These are phyloP conservation scores for Podarcis muralis DNA, from an alignment of 2,113 vertebrate species.

Conservation along the genomic window DNA sequence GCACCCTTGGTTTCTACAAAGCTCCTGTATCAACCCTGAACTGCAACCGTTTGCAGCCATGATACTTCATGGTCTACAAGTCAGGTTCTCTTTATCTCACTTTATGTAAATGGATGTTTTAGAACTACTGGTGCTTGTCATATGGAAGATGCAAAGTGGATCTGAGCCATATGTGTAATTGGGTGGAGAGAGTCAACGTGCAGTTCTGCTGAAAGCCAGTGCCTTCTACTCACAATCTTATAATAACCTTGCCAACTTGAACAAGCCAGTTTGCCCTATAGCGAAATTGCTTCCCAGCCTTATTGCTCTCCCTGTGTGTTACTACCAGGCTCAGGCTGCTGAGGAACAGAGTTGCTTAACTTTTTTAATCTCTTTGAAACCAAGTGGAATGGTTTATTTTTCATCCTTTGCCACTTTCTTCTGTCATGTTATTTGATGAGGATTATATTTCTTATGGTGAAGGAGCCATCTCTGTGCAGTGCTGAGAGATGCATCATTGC, in stretches of 20 bases:
- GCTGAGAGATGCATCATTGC: slow-evolving; percentile 7
- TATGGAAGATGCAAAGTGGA: accelerated
- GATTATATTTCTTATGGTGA: slow-evolving; percentile 23
- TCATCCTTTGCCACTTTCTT: slow-evolving; percentile 21
- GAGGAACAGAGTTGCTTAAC: background rate
- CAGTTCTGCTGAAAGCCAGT: background rate
- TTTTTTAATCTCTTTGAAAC: slow-evolving; percentile 33
- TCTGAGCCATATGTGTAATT: background rate
- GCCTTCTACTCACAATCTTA: background rate
- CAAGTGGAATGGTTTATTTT: background rate
- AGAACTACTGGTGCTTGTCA: background rate
- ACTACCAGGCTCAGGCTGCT: background rate
- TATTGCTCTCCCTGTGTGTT: slow-evolving; percentile 22
- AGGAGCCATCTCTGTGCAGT: slow-evolving; percentile 30
- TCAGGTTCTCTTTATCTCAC: background rate
- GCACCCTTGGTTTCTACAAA: background rate
- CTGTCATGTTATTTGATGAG: background rate
- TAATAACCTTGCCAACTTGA: background rate
- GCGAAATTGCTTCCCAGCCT: background rate
- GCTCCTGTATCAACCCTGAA: background rate
- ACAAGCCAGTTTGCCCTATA: background rate
- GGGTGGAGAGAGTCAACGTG: too few species aligned
- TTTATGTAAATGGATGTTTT: background rate
- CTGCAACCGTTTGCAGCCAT: background rate
- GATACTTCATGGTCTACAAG: background rate